phyloP scores from a whole-genome alignment of 2,797 vertebrate genomes.

The Macrochelys suwanniensis region DNA sequence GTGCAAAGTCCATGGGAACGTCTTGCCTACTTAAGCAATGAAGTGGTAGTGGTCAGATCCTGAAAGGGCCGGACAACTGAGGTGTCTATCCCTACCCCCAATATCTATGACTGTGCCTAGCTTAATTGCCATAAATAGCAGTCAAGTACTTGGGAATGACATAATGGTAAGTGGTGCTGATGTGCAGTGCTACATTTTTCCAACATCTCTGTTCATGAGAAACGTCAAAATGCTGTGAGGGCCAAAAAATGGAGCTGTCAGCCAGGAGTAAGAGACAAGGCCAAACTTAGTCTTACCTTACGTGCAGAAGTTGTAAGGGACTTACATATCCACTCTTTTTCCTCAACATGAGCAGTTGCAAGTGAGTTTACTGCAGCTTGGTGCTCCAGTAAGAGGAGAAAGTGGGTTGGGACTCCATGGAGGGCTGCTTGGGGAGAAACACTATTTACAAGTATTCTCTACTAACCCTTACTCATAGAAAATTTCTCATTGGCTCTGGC shows the following conservation, averaged over 20 bases:
- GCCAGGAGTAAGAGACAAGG: fast-evolving
- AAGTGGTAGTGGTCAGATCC: neutral
- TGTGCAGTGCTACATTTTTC: neutral
- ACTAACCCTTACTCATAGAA: neutral
- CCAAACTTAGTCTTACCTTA: no score
- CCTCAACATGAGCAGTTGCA: neutral
- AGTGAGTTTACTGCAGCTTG: neutral
- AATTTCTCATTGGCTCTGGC: neutral
- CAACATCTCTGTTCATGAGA: fast-evolving
- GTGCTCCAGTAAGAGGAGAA: neutral
- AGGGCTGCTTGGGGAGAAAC: neutral
- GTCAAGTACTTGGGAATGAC: neutral
- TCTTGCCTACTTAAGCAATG: neutral
- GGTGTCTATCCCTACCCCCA: neutral
- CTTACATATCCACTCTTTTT: neutral
- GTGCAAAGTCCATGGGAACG: neutral
- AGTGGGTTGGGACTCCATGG: neutral
- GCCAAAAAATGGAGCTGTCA: fast-evolving
- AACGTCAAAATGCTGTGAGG: neutral
- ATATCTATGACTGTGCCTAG: neutral
- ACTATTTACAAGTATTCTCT: constrained; percentile 13
- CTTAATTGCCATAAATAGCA: neutral
- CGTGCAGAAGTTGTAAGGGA: no score
- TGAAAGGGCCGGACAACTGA: neutral
- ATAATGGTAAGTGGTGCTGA: neutral